Evolutionary conservation across 2,113 vertebrate genomes (phyloP).

Genomic region (Nannospalax galili): DNA sequence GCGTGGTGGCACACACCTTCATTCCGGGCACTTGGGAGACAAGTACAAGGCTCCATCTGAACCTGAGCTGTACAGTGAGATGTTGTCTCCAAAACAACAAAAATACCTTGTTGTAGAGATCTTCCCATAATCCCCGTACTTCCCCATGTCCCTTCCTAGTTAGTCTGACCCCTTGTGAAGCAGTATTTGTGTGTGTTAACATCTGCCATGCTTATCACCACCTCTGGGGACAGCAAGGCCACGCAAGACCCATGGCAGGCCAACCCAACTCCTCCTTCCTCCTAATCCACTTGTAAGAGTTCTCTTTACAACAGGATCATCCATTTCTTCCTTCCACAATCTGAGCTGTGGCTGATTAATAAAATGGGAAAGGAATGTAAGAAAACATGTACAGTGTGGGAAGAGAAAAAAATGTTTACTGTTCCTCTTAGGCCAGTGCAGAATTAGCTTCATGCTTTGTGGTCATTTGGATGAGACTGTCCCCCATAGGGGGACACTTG

Average conservation of each 20-base stretch:
- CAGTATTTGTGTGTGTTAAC: not conserved
- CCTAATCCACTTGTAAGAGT: not conserved
- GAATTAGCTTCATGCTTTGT: not conserved
- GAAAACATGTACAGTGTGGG: not conserved
- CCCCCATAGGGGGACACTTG: no score
- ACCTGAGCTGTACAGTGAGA: not conserved
- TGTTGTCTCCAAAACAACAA: not conserved
- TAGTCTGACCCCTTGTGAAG: no score
- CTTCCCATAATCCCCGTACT: not conserved
- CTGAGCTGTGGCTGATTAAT: not conserved
- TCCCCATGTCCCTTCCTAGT: not conserved
- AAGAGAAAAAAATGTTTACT: not conserved
- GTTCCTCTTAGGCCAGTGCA: not conserved
- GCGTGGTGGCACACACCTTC: not conserved
- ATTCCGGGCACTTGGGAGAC: not conserved
- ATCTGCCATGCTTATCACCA: rapidly evolving
- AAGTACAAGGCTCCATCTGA: not conserved
- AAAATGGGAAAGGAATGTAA: not conserved
- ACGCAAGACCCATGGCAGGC: rapidly evolving
- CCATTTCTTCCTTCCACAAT: not conserved
- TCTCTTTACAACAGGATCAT: not conserved
- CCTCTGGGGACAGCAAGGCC: rapidly evolving
- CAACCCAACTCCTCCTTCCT: not conserved
- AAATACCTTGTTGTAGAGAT: not conserved
- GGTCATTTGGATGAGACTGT: no score